Conservation (phyloP, 2,888 invertebrate genomes). For the Trichopoda pennipes region DNA sequence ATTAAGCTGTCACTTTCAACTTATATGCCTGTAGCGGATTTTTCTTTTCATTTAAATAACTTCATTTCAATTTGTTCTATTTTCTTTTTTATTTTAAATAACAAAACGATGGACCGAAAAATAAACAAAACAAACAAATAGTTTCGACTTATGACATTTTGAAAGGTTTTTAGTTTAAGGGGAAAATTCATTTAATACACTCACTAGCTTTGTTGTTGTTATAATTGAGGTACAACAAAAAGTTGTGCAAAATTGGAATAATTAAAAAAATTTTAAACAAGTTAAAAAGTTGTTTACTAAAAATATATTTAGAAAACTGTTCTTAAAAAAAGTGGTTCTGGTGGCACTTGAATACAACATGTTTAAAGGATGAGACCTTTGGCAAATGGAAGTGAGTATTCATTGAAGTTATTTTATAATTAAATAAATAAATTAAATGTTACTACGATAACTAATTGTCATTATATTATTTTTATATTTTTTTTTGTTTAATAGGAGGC, state of each 20-base stretch:
- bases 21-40: slow-evolving; percentile 64
- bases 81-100: slow-evolving; percentile 28
- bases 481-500: no score
- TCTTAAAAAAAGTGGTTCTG: no score
- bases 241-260: slow-evolving; percentile 28
- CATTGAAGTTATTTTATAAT: no score
- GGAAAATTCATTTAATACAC: background rate
- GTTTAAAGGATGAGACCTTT: no score
- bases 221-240: slow-evolving; percentile 2
- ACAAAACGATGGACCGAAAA: slow-evolving; percentile 19
- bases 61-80: slow-evolving; percentile 17
- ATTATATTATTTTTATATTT: no score
- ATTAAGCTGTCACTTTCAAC: slow-evolving; percentile 70
- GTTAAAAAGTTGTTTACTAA: no score
- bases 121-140: slow-evolving; percentile 37
- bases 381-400: no score
- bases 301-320: no score
- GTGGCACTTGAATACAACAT: no score
- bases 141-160: slow-evolving; percentile 69
- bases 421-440: no score
- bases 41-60: slow-evolving; percentile 40
- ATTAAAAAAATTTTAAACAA: background rate
- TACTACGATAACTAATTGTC: no score
- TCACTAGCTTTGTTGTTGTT: slow-evolving; percentile 1
- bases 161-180: slow-evolving; percentile 50